These are phyloP conservation scores for Poecile atricapillus DNA, from an alignment of 2,113 vertebrate species.

Conservation along the genomic window DNA sequence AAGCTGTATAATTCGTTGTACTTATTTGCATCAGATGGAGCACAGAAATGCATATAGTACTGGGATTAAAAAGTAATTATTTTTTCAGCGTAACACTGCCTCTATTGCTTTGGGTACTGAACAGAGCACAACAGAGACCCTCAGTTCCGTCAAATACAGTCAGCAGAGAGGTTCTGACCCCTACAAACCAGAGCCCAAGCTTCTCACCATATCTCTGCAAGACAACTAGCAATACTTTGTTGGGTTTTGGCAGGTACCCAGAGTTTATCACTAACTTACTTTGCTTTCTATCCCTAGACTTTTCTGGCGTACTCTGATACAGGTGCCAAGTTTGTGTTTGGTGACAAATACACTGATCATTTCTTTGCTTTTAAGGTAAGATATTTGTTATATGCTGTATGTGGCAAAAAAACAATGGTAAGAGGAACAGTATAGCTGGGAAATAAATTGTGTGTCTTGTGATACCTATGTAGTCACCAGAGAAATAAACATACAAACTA, in stretches of 20 bases:
- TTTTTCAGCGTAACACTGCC: neutral
- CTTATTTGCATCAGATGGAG: neutral
- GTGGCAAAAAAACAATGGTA: neutral
- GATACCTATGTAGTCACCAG: neutral
- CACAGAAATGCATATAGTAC: neutral
- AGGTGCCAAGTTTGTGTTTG: slow-evolving; percentile 84
- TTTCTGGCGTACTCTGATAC: slow-evolving; percentile 79
- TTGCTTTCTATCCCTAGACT: slow-evolving; percentile 57
- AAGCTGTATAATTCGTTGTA: neutral
- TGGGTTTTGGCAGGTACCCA: neutral
- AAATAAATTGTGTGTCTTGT: neutral
- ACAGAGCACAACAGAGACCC: neutral
- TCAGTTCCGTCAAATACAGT: neutral
- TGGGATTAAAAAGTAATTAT: neutral
- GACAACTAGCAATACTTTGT: neutral
- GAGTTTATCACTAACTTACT: neutral
- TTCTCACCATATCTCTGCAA: neutral
- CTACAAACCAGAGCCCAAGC: neutral
- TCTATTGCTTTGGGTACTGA: fast-evolving
- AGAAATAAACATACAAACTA: neutral
- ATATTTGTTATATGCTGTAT: neutral
- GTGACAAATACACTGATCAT: slow-evolving; percentile 78
- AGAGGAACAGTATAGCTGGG: neutral
- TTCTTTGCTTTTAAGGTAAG: slow-evolving; percentile 87
- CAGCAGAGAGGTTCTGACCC: neutral